Conservation (phyloP, 2,888 invertebrate genomes). For the Laspeyria flexula region DNA sequence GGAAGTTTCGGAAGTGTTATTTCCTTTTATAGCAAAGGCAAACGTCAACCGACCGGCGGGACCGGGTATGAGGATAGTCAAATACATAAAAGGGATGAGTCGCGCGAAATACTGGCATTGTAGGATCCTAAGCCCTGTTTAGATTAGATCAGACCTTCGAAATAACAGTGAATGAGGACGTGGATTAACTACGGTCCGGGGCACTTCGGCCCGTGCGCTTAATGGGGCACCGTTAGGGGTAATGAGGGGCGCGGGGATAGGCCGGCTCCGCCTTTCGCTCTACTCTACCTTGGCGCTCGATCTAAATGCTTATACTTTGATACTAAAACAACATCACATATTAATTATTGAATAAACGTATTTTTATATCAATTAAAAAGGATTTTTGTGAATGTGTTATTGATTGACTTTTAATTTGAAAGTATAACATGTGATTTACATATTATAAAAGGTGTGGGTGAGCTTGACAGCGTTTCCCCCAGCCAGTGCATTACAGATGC, state of each 20-base stretch:
- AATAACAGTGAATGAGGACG: constrained; percentile 86
- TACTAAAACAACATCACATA: constrained; percentile 32
- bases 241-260: constrained; percentile 77
- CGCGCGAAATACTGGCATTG: constrained; percentile 83
- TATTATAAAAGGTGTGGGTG: constrained; percentile 45
- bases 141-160: constrained; percentile 86
- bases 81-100: constrained; percentile 84
- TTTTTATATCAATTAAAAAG: background rate
- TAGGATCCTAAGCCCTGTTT: constrained; percentile 85
- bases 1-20: constrained; percentile 79
- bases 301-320: constrained; percentile 56
- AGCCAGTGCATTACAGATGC: constrained; percentile 64
- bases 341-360: no score
- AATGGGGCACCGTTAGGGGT: constrained; percentile 83
- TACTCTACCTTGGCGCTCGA: constrained; percentile 55
- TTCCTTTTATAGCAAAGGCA: constrained; percentile 78
- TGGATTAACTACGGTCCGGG: constrained; percentile 86
- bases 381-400: constrained; percentile 1
- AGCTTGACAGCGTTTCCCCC: constrained; percentile 43
- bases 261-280: constrained; percentile 49
- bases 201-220: constrained; percentile 83
- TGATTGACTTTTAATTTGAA: constrained; percentile 1
- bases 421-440: constrained; percentile 30
- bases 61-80: constrained; percentile 74
- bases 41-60: constrained; percentile 70